phyloP scores from a whole-genome alignment of 2,113 vertebrate species.

The Azemiops feae region DNA sequence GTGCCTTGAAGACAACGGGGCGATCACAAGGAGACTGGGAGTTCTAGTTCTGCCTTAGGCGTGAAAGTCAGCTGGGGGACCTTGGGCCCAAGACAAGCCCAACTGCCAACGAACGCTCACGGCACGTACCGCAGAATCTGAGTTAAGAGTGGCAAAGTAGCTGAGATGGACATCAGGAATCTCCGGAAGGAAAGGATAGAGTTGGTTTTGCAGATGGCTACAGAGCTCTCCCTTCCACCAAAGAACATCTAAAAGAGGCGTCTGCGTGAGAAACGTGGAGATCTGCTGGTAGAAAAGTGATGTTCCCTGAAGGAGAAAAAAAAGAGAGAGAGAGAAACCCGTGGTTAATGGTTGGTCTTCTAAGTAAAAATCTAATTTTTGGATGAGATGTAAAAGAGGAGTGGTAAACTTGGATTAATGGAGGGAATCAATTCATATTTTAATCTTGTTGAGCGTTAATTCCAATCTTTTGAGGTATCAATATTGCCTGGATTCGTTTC shows the following conservation, averaged over 20 bases:
- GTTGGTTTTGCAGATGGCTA: slow-evolving; percentile 46
- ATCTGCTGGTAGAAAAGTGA: slow-evolving; percentile 57
- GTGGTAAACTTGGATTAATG: not conserved
- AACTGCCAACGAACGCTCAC: not conserved
- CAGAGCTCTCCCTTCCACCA: slow-evolving; percentile 63
- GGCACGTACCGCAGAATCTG: slow-evolving; percentile 61
- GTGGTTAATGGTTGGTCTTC: not conserved
- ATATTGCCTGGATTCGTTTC: not conserved
- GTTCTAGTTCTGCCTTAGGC: too few species aligned
- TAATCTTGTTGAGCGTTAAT: not conserved
- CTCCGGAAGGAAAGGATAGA: slow-evolving; percentile 37
- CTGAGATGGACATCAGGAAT: slow-evolving; percentile 63
- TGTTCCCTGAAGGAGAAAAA: slow-evolving; percentile 20
- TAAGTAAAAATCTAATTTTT: not conserved
- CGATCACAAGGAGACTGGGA: too few species aligned
- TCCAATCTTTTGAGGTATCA: not conserved
- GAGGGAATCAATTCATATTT: not conserved
- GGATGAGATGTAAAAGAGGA: too few species aligned
- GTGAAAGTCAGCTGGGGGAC: too few species aligned
- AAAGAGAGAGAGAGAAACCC: not conserved
- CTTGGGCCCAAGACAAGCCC: not conserved
- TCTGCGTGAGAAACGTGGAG: slow-evolving; percentile 63
- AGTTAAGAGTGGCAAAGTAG: slow-evolving; percentile 51
- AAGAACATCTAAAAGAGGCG: slow-evolving; percentile 47
- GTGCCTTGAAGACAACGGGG: not conserved